These are phyloP conservation scores for Cylas formicarius DNA, from an alignment of 1,140 invertebrate species.

Conservation along the genomic window DNA sequence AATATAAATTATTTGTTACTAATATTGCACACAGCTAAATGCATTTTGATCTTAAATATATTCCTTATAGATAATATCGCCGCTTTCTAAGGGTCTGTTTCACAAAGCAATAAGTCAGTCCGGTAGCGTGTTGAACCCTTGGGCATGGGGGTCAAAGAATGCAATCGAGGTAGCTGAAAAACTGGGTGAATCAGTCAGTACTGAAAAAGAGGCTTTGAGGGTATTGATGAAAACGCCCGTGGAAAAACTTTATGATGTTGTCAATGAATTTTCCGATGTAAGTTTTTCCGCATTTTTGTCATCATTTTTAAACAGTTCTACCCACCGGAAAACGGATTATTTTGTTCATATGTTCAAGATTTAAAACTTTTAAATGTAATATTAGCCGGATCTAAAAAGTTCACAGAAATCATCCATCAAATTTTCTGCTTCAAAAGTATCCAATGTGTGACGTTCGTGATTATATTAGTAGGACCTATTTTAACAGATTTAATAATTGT, in stretches of 20 bases:
- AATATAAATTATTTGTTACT: too few relatives aligned
- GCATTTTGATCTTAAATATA: too few relatives aligned
- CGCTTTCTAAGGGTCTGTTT: conserved; percentile 55
- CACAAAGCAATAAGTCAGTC: conserved; percentile 54
- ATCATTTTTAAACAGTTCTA: too few relatives aligned
- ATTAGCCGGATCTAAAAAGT: background rate
- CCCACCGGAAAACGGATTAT: too few relatives aligned
- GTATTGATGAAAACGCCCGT: conserved; percentile 44
- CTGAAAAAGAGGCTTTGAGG: conserved; percentile 29
- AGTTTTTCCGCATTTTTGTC: too few relatives aligned
- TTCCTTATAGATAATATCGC: conserved; percentile 44
- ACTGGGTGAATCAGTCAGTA: conserved; percentile 11
- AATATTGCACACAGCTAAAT: too few relatives aligned
- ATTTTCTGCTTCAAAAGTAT: too few relatives aligned
- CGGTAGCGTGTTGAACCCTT: conserved; percentile 47
- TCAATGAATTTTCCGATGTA: conserved; percentile 23
- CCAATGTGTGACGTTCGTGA: too few relatives aligned
- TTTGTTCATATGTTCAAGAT: too few relatives aligned
- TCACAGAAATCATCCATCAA: too few relatives aligned
- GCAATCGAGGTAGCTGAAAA: conserved; percentile 38
- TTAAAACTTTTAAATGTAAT: background rate
- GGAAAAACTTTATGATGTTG: conserved; percentile 36
- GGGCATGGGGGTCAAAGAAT: conserved; percentile 43
- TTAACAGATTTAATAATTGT: too few relatives aligned
- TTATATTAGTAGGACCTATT: too few relatives aligned